Evolutionary conservation across 2,797 vertebrate species (phyloP).

Genomic region (Falco cherrug): DNA sequence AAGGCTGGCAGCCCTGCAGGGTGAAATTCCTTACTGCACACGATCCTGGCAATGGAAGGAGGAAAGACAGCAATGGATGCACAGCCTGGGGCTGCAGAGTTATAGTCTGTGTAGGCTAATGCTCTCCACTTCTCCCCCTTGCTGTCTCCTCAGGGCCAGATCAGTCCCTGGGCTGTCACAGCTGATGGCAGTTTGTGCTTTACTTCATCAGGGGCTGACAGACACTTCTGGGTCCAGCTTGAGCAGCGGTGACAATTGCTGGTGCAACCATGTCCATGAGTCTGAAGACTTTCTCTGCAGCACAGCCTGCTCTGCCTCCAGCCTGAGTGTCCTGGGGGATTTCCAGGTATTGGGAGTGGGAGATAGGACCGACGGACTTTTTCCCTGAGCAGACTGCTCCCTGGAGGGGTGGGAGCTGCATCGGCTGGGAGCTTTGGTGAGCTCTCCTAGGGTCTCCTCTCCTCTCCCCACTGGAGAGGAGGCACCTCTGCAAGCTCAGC

Average conservation of each 20-base stretch:
- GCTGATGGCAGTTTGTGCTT: neutral
- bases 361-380: neutral
- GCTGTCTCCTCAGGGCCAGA: neutral
- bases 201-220: neutral
- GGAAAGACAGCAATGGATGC: neutral
- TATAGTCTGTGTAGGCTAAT: neutral
- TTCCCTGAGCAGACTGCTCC: too few relatives aligned
- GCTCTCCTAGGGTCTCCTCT: neutral
- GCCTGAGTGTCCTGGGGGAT: fast-evolving
- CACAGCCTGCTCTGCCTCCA: neutral
- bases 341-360: neutral
- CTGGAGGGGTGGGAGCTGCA: neutral
- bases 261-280: fast-evolving
- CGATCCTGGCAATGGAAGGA: neutral
- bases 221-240: neutral
- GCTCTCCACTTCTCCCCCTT: neutral
- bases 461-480: neutral
- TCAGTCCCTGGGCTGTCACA: neutral
- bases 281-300: neutral
- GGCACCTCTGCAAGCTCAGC: neutral
- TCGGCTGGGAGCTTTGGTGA: neutral
- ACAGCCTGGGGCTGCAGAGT: neutral
- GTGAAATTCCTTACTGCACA: conserved; percentile 1
- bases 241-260: neutral
- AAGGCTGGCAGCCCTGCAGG: conserved; percentile 16